Evolutionary conservation across 2,113 vertebrate species (phyloP).

Genomic region (Theristicus caerulescens): DNA sequence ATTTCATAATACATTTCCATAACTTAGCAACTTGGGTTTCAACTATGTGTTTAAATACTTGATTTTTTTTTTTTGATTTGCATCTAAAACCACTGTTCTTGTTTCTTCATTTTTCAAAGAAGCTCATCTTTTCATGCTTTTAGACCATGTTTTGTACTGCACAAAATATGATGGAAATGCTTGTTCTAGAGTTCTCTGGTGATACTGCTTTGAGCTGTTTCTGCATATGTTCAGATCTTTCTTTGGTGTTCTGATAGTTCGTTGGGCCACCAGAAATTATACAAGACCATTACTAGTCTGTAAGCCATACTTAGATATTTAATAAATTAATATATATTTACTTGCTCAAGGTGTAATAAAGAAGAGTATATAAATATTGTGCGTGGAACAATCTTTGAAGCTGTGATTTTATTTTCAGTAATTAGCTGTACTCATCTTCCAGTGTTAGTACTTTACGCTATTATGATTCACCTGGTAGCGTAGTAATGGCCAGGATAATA

Average conservation of each 20-base stretch:
- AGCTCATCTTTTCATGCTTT: neutral
- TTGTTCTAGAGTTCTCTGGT: neutral
- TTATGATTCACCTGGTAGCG: neutral
- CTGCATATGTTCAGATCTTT: neutral
- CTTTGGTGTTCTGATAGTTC: neutral
- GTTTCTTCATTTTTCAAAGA: neutral
- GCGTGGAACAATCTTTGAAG: slow-evolving; percentile 1
- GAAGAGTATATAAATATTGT: neutral
- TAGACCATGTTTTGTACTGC: neutral
- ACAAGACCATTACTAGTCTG: neutral
- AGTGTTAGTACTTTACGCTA: neutral
- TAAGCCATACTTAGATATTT: neutral
- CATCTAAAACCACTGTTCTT: neutral
- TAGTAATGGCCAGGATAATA: neutral
- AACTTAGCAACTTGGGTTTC: neutral
- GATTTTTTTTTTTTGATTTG: neutral
- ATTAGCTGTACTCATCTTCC: neutral
- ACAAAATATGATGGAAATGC: neutral
- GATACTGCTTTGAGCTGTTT: neutral
- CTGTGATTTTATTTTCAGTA: neutral
- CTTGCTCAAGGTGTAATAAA: neutral
- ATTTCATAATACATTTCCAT: neutral
- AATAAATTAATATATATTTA: neutral
- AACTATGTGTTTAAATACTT: neutral
- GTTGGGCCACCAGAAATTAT: neutral